Evolutionary conservation across 2,113 vertebrate species (phyloP), one percentile per base, ranked within the genome.

Genomic region (Ammodytes marinus): DNA sequence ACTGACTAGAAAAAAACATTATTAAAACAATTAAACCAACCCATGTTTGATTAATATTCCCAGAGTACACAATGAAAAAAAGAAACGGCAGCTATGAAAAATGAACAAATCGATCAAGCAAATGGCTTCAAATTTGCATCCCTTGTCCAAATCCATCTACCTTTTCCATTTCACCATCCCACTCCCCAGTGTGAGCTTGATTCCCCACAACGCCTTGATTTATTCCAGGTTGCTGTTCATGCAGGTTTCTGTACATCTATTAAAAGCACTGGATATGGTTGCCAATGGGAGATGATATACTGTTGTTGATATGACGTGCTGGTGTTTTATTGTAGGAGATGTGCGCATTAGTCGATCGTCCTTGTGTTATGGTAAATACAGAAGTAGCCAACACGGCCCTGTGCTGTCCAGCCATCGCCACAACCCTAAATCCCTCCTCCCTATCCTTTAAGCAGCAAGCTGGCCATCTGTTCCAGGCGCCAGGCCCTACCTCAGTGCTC

Each of bases 401-500:
- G 77, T 64, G 59, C 45, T 63, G 83, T 60, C 43, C 58, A 43
- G 77, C 80, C 27, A 59, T 72, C 66, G 61, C 76, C 83, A 37
- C 80, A 58, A 78, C 77, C 86, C 86, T 87, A 93, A 92, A 88
- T 90, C 91, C 87, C 42, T 45, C 69, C 55, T 43, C 81, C 85
- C 86, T 85, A 85, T 92, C 89, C 91, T 86, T 92, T 94, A 93
- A 95, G 93, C 89, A 91, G 88, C 37, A 45, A 81, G 71, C 86
- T 87, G 92, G 90, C 94, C 93, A 95, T 95, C 93, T 95, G 94
- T 90, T 93, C 76, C 15, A 88, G 52, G 80, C 83, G 27, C 59
- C 78, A 49, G 75, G 74, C 69, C 77, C 63, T 52, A 86, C 85
- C 85, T 80, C 85, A 46, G 68, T 76, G 72, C 86, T 83, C 59